These are phyloP conservation scores for Philhelius pedissequus DNA, from an alignment of 2,888 invertebrate species.

Conservation along the genomic window DNA sequence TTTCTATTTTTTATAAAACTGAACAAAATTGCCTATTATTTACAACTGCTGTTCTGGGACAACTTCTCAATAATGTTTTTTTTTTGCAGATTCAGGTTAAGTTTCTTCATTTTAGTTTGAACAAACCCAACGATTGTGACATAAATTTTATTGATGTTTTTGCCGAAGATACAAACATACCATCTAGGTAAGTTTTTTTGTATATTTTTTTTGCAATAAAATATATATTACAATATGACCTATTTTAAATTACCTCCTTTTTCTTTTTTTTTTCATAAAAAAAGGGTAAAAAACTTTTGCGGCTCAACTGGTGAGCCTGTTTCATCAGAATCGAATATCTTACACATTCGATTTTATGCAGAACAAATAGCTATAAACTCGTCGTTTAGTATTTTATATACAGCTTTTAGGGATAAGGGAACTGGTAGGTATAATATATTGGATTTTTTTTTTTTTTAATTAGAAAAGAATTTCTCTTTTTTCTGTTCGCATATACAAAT, in stretches of 20 bases:
- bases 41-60: no score
- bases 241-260: not conserved
- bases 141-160: constrained; percentile 88
- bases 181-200: constrained; percentile 79
- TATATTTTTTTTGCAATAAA: not conserved
- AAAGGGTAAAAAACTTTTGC: constrained; percentile 86
- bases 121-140: constrained; percentile 88
- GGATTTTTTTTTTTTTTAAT: not conserved
- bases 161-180: constrained; percentile 83
- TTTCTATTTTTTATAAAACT: no score
- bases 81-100: constrained; percentile 83
- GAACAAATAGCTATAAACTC: constrained; percentile 83
- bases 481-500: no score
- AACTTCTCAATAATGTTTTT: not conserved
- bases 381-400: constrained; percentile 86
- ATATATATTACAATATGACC: not conserved
- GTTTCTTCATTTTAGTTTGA: constrained; percentile 84
- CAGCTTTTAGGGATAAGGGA: constrained; percentile 85
- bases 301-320: constrained; percentile 91
- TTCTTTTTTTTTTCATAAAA: constrained; percentile 23
- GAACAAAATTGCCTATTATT: no score
- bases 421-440: constrained; percentile 70
- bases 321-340: constrained; percentile 83
- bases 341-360: constrained; percentile 88
- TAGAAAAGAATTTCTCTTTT: not conserved